Base-by-base conservation (phyloP, 1,140 invertebrate genomes). In the Ostrea denselamellosa region DNA sequence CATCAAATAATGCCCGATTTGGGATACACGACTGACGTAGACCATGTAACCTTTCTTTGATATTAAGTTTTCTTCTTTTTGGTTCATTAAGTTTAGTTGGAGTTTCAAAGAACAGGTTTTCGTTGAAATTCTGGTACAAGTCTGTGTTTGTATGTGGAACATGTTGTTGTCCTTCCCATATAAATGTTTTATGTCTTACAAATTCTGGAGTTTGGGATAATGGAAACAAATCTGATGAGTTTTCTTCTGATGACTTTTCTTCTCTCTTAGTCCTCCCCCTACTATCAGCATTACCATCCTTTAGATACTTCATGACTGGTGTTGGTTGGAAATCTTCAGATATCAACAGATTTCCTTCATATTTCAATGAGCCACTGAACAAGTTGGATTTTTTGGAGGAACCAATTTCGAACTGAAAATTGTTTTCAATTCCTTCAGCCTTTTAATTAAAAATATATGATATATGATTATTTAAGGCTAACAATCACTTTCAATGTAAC, bases 301-400 rank as follows among this genome's bases (percentile, higher is more conserved):
- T 34, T 25, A 83, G 71, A 28, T 88, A 88, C 22, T 83, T 83
- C 28, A 44, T 52, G 9, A 88, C 62, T n/a, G 87, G 87, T 62
- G 87, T 88, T 34, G 85, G 22, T 62, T 88, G 87, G 22, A 88
- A 88, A 56, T 88, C 87, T 53, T 88, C 87, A 53, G 71, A 65
- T 34, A 88, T 68, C 52, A 62, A 88, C 17, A 54, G 53, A 54
- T 68, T 83, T 25, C 86, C 25, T 34, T 77, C 62, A 44, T 68
- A 22, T 14, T 22, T 51, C 25, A 58, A 51, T 7, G 28, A 77
- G 5, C 17, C 12, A 28, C 28, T 14, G 25, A 8, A 9, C 28
- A 22, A 12, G 22, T 9, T 28, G 19, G 65, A 12, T 2, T 10
- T 77, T 77, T 28, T 77, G 25, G 22, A 28, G 28, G 68, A 77